Conservation (phyloP, 1,140 invertebrate genomes). For the Brachionus koreanus region DNA sequence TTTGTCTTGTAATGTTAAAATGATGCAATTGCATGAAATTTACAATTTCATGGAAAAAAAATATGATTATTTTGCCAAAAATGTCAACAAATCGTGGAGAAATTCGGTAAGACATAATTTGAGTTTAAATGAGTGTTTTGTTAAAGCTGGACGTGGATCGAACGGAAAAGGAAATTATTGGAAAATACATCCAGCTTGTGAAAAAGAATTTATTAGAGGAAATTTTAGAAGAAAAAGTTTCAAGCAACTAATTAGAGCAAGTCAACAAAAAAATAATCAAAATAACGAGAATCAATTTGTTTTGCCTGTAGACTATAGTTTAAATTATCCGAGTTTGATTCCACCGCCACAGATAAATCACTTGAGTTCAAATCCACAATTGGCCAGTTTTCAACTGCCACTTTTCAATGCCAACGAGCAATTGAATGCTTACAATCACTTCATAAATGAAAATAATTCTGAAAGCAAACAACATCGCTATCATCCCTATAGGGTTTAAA, state of each 20-base stretch:
- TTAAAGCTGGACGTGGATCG: slow-evolving; percentile 79
- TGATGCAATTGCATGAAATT: slow-evolving; percentile 44
- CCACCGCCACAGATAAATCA: background rate
- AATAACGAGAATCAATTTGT: slow-evolving; percentile 1
- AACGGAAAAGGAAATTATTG: slow-evolving; percentile 88
- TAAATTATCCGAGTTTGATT: slow-evolving; percentile 7
- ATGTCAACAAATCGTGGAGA: slow-evolving; percentile 66
- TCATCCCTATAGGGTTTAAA: slow-evolving; percentile 20
- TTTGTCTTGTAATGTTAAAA: background rate
- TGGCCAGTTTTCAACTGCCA: slow-evolving; percentile 8
- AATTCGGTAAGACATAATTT: slow-evolving; percentile 96
- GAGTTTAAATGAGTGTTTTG: slow-evolving; percentile 95
- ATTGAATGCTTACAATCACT: slow-evolving; percentile 9
- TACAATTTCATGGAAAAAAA: slow-evolving; percentile 37
- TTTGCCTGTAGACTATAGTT: background rate
- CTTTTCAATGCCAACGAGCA: background rate
- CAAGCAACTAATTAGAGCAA: slow-evolving; percentile 5
- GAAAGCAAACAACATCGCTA: background rate
- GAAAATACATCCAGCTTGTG: slow-evolving; percentile 35
- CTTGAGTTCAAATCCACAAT: background rate
- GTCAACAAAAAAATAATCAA: background rate
- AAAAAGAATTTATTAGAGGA: slow-evolving; percentile 40
- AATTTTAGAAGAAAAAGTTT: slow-evolving; percentile 24
- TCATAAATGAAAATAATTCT: background rate
- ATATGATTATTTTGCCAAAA: slow-evolving; percentile 44